Percentiles rank a stretch among this genome's conserved stretches.
Conservation (phyloP, 2,888 invertebrate genomes). For the Volucella inflata region DNA sequence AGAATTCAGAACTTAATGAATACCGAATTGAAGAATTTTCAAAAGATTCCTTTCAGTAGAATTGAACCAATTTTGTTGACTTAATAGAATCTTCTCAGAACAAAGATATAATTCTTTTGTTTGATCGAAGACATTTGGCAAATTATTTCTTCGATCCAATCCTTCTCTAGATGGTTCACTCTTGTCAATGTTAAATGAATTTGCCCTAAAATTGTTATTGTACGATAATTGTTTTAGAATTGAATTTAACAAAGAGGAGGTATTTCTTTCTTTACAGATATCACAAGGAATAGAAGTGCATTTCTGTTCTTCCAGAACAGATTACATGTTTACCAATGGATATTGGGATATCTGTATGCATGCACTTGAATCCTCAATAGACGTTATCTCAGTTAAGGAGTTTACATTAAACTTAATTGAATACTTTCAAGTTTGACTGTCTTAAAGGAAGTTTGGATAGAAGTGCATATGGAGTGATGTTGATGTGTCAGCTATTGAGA, state of each 20-base stretch:
- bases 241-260: constrained; percentile 37
- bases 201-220: constrained; percentile 57
- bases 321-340: no score
- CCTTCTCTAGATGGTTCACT: not conserved
- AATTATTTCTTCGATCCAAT: no score
- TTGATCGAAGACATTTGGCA: no score
- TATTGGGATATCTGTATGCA: no score
- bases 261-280: constrained; percentile 47
- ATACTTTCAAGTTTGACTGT: constrained; percentile 43
- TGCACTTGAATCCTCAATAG: constrained; percentile 27
- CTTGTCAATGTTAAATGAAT: constrained; percentile 55
- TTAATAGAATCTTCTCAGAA: no score
- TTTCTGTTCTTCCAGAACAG: not conserved
- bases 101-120: no score
- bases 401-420: constrained; percentile 56
- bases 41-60: no score
- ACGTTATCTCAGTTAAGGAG: constrained; percentile 34
- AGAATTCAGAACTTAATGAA: no score
- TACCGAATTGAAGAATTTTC: no score
- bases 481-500: constrained; percentile 24
- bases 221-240: constrained; percentile 51
- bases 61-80: no score
- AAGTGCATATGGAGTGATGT: constrained; percentile 9
- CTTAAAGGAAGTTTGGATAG: not conserved
- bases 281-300: constrained; percentile 13